Conservation (phyloP, 2,888 invertebrate genomes). For the Sarcophaga caerulescens region DNA sequence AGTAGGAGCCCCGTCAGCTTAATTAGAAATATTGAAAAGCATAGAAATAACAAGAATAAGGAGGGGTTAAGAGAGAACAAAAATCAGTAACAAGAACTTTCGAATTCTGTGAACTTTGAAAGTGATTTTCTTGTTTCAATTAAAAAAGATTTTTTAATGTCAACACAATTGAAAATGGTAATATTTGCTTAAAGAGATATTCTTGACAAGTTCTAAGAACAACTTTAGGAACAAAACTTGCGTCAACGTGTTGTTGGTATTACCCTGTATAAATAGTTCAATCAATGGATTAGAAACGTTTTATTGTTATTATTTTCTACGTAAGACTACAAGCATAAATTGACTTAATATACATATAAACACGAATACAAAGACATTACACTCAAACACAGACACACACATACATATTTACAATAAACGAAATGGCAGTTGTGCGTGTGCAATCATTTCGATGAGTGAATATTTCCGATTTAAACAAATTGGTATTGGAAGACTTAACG, state of each 20-base stretch:
- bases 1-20: too few relatives aligned
- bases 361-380: background rate
- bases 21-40: too few relatives aligned
- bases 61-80: too few relatives aligned
- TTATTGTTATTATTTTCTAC: background rate
- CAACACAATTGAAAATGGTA: too few relatives aligned
- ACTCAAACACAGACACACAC: background rate
- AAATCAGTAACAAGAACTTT: too few relatives aligned
- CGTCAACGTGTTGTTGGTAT: background rate
- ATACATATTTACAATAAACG: slow-evolving; percentile 1
- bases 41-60: too few relatives aligned
- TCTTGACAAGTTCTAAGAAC: background rate
- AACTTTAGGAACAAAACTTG: background rate
- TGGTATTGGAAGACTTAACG: slow-evolving; percentile 45
- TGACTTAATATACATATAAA: background rate
- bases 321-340: background rate
- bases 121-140: too few relatives aligned
- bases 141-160: too few relatives aligned
- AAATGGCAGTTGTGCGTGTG: slow-evolving; percentile 52
- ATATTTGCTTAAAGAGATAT: background rate
- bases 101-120: too few relatives aligned
- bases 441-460: slow-evolving; percentile 59
- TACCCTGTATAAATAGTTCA: background rate
- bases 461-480: slow-evolving; percentile 63
- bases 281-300: background rate